phyloP scores from a whole-genome alignment of 53 echinoderm and acorn worm genomes.

The Crossaster papposus region DNA sequence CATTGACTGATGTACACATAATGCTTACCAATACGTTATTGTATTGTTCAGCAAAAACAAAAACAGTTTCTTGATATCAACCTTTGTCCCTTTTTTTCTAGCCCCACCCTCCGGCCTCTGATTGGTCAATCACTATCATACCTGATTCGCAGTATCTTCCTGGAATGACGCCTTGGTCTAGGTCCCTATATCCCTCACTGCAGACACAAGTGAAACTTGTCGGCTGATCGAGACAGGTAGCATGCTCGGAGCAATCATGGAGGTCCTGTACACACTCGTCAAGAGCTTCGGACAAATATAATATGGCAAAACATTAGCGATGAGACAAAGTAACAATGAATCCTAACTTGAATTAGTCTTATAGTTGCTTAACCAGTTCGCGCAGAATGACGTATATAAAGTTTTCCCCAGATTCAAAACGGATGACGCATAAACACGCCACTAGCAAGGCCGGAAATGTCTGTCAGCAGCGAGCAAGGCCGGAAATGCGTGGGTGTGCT shows the following conservation, averaged over 20 bases:
- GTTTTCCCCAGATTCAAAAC: too few species aligned
- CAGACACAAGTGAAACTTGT: conserved; percentile 28
- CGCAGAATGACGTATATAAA: too few species aligned
- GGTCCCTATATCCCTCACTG: conserved; percentile 29
- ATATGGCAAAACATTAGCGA: background rate
- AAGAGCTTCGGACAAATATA: conserved; percentile 7
- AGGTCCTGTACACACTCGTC: conserved; percentile 28
- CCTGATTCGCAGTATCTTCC: conserved; percentile 41
- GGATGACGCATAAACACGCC: too few species aligned
- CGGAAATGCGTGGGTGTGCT: too few species aligned
- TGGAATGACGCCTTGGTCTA: conserved; percentile 11
- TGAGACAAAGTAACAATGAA: too few species aligned
- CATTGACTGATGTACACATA: background rate
- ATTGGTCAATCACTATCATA: background rate
- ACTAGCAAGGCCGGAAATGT: too few species aligned
- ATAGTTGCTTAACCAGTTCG: too few species aligned
- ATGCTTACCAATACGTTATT: background rate
- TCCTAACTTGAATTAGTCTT: too few species aligned
- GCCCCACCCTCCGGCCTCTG: background rate
- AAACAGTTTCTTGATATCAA: background rate
- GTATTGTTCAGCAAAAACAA: too few species aligned
- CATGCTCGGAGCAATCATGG: conserved; percentile 40
- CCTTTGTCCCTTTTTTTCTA: background rate
- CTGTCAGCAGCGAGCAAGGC: too few species aligned
- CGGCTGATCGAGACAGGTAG: conserved; percentile 31